Conservation (phyloP, 2,797 vertebrate genomes). For the Monodelphis domestica region DNA sequence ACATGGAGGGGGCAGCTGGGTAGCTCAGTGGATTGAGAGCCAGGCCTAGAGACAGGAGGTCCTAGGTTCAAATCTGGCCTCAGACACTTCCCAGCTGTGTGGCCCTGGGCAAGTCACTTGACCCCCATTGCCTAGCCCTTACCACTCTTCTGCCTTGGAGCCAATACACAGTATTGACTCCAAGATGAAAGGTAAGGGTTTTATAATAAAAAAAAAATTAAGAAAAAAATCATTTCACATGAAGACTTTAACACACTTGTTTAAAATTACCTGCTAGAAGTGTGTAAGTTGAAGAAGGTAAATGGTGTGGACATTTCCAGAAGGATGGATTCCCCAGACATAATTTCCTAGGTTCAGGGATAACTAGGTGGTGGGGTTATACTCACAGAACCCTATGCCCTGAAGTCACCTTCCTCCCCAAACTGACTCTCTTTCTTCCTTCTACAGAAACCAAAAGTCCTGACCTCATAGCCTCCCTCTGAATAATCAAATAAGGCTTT, state of each 20-base stretch:
- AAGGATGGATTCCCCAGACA: not conserved
- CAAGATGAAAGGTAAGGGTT: too few species aligned
- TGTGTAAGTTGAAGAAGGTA: not conserved
- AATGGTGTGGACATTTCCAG: not conserved
- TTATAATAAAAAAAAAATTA: too few species aligned
- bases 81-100: too few species aligned
- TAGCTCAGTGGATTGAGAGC: too few species aligned
- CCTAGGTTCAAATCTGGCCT: too few species aligned
- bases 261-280: not conserved
- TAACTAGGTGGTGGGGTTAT: not conserved
- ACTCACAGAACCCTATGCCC: not conserved
- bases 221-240: not conserved
- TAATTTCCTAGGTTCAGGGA: not conserved
- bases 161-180: too few species aligned
- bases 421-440: not conserved
- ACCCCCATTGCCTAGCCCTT: too few species aligned
- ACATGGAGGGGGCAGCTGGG: too few species aligned
- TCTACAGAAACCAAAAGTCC: not conserved
- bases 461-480: not conserved
- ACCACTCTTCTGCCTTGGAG: too few species aligned
- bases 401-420: not conserved
- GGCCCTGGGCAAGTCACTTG: too few species aligned
- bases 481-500: not conserved
- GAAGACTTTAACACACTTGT: not conserved
- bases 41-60: too few species aligned